Evolutionary conservation across 2,797 vertebrate species (phyloP), one percentile per base, ranked within the genome.

Genomic region (Chaenodraco wilsoni): DNA sequence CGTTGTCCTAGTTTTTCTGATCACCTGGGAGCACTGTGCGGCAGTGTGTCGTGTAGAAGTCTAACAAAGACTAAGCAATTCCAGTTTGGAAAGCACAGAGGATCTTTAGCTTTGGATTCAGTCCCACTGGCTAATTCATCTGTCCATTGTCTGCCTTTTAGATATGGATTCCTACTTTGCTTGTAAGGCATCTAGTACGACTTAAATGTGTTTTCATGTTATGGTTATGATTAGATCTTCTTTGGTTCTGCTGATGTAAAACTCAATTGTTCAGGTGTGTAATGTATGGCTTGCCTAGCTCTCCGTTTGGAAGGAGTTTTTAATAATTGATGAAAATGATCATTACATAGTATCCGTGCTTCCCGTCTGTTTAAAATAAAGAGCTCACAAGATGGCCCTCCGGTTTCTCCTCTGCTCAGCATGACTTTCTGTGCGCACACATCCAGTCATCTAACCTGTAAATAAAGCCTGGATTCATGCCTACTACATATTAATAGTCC

Each of bases 401-500:
- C n/a, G 65, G 0, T 63, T 72, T 69, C 31, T 61, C 27, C 13
- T 15, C 13, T 46, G 11, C 27, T 63, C 46, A 43, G 4, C 7
- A 52, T 21, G 48, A 77, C 46, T 21, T 49, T 51, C 61, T 57
- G 12, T 75, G 41, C 13, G 8, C 62, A 51, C 45, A 66, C 40
- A 55, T 49, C 27, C 68, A 65, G 48, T 74, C 57, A 78, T 65
- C 66, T 81, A 78, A 85, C 84, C 86, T 86, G 79, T 88, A 79
- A 87, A 86, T 76, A 81, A 64, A 85, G 70, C 57, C 72, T 54
- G 71, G 83, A 84, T 88, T 85, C 74, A 76, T 59, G 59, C 27
- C 81, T 88, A 43, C 78, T 90, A 58, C 87, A 91, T 92, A 92
- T 92, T 91, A 89, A 93, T 90, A 80, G 79, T 75, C 76, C 81